Conservation (phyloP, 2,113 vertebrate species). For the Macrotis lagotis region DNA sequence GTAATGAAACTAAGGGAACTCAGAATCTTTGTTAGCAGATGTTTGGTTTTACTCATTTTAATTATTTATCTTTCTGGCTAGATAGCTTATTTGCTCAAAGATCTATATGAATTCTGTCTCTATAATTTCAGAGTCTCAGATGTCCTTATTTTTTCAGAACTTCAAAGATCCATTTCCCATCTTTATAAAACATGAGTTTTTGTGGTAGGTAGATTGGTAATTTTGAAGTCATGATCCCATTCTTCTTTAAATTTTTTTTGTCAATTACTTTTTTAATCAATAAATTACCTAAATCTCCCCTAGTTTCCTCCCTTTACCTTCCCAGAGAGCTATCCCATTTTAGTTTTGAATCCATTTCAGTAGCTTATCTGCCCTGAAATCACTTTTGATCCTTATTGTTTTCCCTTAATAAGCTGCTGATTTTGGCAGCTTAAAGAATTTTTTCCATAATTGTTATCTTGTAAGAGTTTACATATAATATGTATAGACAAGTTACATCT, state of each 20-base stretch:
- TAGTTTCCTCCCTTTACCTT: not conserved
- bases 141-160: not conserved
- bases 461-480: not conserved
- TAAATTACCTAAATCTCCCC: not conserved
- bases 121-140: not conserved
- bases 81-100: not conserved
- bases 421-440: not conserved
- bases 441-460: not conserved
- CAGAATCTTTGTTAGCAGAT: not conserved
- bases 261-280: not conserved
- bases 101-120: not conserved
- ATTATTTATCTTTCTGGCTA: not conserved
- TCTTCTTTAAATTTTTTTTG: not conserved
- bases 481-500: not conserved
- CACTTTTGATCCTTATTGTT: not conserved
- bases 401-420: not conserved
- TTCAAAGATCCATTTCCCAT: not conserved
- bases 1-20: not conserved
- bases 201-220: not conserved
- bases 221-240: not conserved
- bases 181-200: not conserved
- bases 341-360: not conserved
- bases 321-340: not conserved
- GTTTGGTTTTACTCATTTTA: not conserved
- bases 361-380: not conserved